These are phyloP conservation scores for Microctenopoma stevenorrisi DNA, from an alignment of 2,797 vertebrate genomes.

Conservation along the genomic window DNA sequence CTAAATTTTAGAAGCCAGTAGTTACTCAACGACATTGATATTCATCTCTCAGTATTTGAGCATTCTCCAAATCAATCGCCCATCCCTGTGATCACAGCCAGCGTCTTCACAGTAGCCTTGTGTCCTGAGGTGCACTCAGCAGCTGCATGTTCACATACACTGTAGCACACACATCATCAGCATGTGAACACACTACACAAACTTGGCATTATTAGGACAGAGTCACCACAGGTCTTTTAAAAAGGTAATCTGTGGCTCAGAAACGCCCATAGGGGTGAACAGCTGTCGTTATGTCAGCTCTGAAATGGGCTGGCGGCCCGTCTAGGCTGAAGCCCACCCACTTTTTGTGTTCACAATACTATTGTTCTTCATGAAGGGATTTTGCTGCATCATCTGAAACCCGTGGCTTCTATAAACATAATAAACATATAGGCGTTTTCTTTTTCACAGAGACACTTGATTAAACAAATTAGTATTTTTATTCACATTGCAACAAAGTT, in stretches of 20 bases:
- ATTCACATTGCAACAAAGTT: background rate
- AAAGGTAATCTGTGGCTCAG: too few species aligned
- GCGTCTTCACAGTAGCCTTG: slow-evolving; percentile 53
- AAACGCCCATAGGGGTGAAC: too few species aligned
- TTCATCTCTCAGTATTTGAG: slow-evolving; percentile 25
- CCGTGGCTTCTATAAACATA: too few species aligned
- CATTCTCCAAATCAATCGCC: slow-evolving; percentile 46
- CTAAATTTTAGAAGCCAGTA: slow-evolving; percentile 4
- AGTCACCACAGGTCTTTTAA: slow-evolving; percentile 38
- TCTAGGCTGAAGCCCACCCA: too few species aligned
- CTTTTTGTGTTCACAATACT: background rate
- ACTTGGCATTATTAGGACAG: slow-evolving; percentile 35
- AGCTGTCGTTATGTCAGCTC: too few species aligned
- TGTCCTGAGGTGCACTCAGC: slow-evolving; percentile 58
- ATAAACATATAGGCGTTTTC: too few species aligned
- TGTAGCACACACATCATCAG: slow-evolving; percentile 18
- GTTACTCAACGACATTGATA: background rate
- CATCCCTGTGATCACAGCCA: slow-evolving; percentile 54
- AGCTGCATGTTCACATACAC: slow-evolving; percentile 24
- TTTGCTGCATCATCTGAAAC: background rate
- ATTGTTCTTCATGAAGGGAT: background rate
- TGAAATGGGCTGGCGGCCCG: too few species aligned
- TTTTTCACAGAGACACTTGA: background rate
- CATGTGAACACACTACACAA: slow-evolving; percentile 5
- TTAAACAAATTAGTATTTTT: background rate